These are phyloP conservation scores for Lasioglossum leucozonium DNA, from an alignment of 2,888 invertebrate species.

Conservation along the genomic window DNA sequence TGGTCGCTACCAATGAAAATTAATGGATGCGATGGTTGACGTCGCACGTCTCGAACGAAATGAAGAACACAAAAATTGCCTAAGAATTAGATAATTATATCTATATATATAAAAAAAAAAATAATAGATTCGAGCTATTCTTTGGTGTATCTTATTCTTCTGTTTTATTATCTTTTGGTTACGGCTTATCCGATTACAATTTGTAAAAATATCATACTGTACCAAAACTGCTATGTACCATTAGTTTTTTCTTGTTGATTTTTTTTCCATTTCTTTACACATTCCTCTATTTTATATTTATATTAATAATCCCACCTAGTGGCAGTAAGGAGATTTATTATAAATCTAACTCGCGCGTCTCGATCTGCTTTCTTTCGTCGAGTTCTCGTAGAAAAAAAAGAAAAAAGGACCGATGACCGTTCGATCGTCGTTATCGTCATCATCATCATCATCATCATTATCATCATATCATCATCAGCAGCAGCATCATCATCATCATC, in stretches of 20 bases:
- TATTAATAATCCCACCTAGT: constrained; percentile 69
- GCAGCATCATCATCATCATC: background rate
- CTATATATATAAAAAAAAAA: too few relatives aligned
- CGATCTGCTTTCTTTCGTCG: constrained; percentile 44
- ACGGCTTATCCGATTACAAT: constrained; percentile 81
- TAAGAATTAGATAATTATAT: constrained; percentile 41
- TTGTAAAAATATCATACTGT: constrained; percentile 84
- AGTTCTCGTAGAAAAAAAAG: constrained; percentile 59
- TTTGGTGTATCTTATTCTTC: constrained; percentile 67
- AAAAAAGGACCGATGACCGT: constrained; percentile 30
- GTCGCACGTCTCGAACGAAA: constrained; percentile 7
- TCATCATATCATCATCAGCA: background rate
- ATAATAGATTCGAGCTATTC: constrained; percentile 58
- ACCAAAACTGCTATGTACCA: constrained; percentile 78
- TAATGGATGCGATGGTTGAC: background rate
- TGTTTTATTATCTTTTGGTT: constrained; percentile 77
- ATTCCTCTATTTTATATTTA: constrained; percentile 68
- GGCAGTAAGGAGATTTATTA: constrained; percentile 70
- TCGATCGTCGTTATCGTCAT: background rate
- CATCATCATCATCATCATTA: background rate
- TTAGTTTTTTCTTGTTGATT: constrained; percentile 57
- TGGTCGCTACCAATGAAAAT: background rate
- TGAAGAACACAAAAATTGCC: constrained; percentile 24
- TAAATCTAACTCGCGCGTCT: constrained; percentile 53
- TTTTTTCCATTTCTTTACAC: constrained; percentile 63